A percentile compares a stretch with the other conserved stretches of the same genome.
phyloP scores from a whole-genome alignment of 2,888 invertebrate genomes.

The Vanessa cardui region DNA sequence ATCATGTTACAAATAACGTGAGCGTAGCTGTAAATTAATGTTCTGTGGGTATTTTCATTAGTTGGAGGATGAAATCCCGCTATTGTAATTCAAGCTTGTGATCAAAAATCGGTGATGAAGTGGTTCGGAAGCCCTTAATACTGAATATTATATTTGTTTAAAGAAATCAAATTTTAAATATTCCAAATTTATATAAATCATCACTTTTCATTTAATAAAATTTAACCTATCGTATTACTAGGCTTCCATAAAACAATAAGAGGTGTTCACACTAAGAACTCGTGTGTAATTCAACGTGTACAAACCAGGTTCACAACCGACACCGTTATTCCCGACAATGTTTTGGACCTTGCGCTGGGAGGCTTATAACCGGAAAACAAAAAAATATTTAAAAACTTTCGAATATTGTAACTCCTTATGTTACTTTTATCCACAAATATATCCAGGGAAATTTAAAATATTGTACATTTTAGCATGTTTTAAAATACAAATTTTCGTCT shows the following conservation, averaged over 20 bases:
- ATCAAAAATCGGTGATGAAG: slow-evolving; percentile 16
- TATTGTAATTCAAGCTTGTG: slow-evolving; percentile 28
- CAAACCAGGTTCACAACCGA: slow-evolving; percentile 82
- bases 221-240: slow-evolving; percentile 42
- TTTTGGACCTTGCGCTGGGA: slow-evolving; percentile 76
- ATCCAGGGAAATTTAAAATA: not conserved
- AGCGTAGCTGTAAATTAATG: slow-evolving; percentile 18
- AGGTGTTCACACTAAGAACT: slow-evolving; percentile 57
- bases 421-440: slow-evolving; percentile 3
- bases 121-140: slow-evolving; percentile 33
- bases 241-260: slow-evolving; percentile 58
- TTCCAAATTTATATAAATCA: too few relatives aligned
- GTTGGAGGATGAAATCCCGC: slow-evolving; percentile 4
- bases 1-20: not conserved
- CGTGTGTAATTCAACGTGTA: slow-evolving; percentile 62
- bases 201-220: too few relatives aligned
- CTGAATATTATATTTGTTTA: not conserved
- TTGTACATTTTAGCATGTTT: not conserved
- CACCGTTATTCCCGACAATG: slow-evolving; percentile 79
- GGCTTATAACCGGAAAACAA: slow-evolving; percentile 73
- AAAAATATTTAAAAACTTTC: slow-evolving; percentile 56
- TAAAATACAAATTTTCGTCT: slow-evolving; percentile 6
- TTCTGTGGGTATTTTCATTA: slow-evolving; percentile 2
- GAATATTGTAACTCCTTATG: not conserved
- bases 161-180: not conserved